phyloP scores from a whole-genome alignment of 64 coral and sea anemone species.

The Dendrophyllia cribrosa region DNA sequence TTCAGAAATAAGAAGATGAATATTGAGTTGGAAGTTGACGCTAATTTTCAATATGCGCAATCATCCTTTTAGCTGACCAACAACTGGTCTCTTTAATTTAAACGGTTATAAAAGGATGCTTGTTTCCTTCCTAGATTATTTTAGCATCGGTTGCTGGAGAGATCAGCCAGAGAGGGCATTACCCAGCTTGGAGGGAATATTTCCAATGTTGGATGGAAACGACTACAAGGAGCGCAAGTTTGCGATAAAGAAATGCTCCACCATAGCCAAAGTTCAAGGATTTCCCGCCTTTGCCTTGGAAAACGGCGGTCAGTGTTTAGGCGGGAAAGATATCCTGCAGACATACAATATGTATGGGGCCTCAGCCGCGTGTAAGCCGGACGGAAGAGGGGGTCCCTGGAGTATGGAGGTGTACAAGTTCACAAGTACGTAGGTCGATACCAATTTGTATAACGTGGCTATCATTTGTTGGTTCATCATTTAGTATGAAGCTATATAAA shows the following conservation, averaged over 20 bases:
- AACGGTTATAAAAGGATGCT: not conserved
- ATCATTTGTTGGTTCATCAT: too few relatives aligned
- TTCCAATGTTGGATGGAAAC: constrained; percentile 86
- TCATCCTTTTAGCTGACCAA: not conserved
- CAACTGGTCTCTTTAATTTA: not conserved
- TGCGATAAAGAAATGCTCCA: constrained; percentile 85
- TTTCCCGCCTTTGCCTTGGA: constrained; percentile 91
- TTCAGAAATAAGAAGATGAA: too few relatives aligned
- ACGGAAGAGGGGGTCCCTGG: constrained; percentile 91
- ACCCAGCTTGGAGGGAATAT: constrained; percentile 83
- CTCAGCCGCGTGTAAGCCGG: constrained; percentile 61
- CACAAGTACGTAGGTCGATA: constrained; percentile 62
- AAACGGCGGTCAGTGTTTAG: constrained; percentile 95
- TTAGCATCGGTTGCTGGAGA: constrained; percentile 95
- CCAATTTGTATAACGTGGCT: too few relatives aligned
- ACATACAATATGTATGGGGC: constrained; percentile 91
- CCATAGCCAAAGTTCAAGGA: constrained; percentile 79
- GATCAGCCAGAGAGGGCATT: constrained; percentile 90
- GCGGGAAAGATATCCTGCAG: constrained; percentile 82
- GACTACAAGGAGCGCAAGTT: constrained; percentile 82
- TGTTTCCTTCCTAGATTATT: constrained; percentile 61
- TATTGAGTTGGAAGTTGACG: too few relatives aligned
- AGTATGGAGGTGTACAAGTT: constrained; percentile 98
- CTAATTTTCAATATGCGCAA: too few relatives aligned
- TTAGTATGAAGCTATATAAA: too few relatives aligned